Base-by-base conservation (phyloP, 1,140 invertebrate genomes). In the Homarus americanus region DNA sequence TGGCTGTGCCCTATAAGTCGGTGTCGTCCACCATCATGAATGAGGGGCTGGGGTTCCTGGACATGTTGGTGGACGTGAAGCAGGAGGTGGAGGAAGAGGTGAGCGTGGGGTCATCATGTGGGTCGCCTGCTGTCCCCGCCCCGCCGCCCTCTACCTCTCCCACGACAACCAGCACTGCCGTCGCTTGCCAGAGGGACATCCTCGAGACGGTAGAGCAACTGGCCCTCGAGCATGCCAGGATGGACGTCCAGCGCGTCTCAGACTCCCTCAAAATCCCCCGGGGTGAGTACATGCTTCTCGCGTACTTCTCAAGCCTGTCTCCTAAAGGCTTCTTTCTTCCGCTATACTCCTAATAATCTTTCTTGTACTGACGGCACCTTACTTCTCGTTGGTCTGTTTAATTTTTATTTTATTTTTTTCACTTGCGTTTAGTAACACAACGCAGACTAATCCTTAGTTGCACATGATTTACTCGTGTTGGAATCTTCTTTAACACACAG, bases 211-310 rank as follows among this genome's bases (percentile, higher is more conserved):
- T 98, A 24, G 95, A 98, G 34, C 97, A 96, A 84, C 95, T 98
- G 93, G 97, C 97, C 9, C 97, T 98, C 92, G 97, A 98, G 93
- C 97, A 98, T 93, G 96, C 97, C 86, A 96, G 97, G 91, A 96
- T 96, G 93, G 97, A 98, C 93, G 97, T 98, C 49, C 96, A 97
- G 93, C 97, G 96, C 93, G 97, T 97, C 2, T 98, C 97, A 94
- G 96, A 96, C 4, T 96, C 97, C 84, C 95, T 98, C 92, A 97
- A 97, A 93, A 98, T 98, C 94, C 97, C 97, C 93, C 96, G 96
- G 94, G 97, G 97, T 98, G 94, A 96, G 96, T 93, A 69, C 63
- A n/a, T n/a, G n/a, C n/a, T n/a, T n/a, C n/a, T n/a, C n/a, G n/a
- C n/a, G n/a, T n/a, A n/a, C n/a, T n/a, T n/a, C n/a, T n/a, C n/a